Base-by-base conservation (phyloP, 2,797 vertebrate genomes). In the Spinus pinus region DNA sequence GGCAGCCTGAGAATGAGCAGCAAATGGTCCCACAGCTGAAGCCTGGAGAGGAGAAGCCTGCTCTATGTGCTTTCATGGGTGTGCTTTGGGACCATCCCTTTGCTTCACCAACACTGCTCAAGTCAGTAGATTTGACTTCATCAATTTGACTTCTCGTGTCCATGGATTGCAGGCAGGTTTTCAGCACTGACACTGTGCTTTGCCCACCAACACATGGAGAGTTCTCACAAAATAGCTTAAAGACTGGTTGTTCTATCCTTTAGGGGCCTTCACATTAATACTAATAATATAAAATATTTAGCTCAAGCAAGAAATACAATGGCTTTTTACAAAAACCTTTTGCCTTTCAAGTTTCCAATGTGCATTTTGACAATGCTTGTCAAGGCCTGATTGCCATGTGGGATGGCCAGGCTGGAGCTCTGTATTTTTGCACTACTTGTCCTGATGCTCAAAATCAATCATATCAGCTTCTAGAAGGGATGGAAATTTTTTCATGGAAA, bases 21-120 rank as follows among this genome's bases (percentile, higher is more conserved):
- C 1, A 2, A 25, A 27, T 0, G 0, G 4, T 28, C 25, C 50
- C 30, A 25, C 5, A 81, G 41, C 31, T 16, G 37, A 61, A 71
- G 16, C 37, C 42, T 20, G 37, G 56, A 22, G 42, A n/a, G 18
- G 11, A 42, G 65, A 53, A 37, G 4, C 11, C 58, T 33, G 2
- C 19, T 53, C 25, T 5, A 0, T 23, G 39, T 33, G 25, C 27
- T 25, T 27, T 24, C 65, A 14, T 6, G 24, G 22, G 24, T 37
- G 44, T 0, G 0, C 15, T 6, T 57, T 12, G n/a, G 53, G 39
- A 65, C 27, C 54, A 50, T 14, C 16, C 14, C 41, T 44, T 60
- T 0, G 0, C 16, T 10, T 35, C 31, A 13, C 22, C 23, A 46
- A 6, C 20, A 3, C 16, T 16, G 1, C 58, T 51, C 62, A 70